Percentiles rank a stretch among this genome's conserved stretches.
Evolutionary conservation across 2,888 invertebrate species (phyloP).

Genomic region (Caradrina clavipalpis): DNA sequence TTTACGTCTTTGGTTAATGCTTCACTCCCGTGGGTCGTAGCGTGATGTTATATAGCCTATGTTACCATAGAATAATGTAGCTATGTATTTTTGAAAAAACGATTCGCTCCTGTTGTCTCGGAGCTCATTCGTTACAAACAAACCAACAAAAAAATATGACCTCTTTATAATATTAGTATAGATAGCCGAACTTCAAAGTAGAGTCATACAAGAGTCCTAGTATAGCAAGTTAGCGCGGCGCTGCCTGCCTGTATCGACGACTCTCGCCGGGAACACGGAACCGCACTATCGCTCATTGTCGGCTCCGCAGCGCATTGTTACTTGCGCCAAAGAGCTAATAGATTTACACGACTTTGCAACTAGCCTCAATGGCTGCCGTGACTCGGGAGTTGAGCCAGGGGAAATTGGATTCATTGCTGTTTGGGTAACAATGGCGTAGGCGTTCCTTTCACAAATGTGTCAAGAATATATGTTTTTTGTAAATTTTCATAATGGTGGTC

Average conservation of each 20-base stretch:
- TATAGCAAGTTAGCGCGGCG: conserved; percentile 18
- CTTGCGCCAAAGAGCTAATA: conserved; percentile 25
- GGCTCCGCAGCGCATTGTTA: conserved; percentile 15
- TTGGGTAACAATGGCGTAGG: not conserved
- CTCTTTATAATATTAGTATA: no score
- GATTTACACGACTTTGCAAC: conserved; percentile 58
- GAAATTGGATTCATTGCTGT: conserved; percentile 24
- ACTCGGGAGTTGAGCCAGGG: conserved; percentile 10
- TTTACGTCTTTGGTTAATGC: no score
- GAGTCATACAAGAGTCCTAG: not conserved
- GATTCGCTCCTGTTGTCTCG: no score
- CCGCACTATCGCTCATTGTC: conserved; percentile 53
- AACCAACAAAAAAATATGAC: no score
- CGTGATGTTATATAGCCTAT: no score
- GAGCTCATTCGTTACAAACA: no score
- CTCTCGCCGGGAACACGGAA: conserved; percentile 34
- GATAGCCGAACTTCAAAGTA: not conserved
- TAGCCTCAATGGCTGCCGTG: conserved; percentile 24
- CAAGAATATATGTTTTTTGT: no score
- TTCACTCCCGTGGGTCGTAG: no score
- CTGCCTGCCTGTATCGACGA: conserved; percentile 15
- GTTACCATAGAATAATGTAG: no score
- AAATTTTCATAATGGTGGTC: no score
- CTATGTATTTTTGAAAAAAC: no score
- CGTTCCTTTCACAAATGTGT: not conserved